Evolutionary conservation across 35 echinoderm and acorn worm species (phyloP), one percentile per base, ranked within the genome.

Genomic region (Ptychodera flava): DNA sequence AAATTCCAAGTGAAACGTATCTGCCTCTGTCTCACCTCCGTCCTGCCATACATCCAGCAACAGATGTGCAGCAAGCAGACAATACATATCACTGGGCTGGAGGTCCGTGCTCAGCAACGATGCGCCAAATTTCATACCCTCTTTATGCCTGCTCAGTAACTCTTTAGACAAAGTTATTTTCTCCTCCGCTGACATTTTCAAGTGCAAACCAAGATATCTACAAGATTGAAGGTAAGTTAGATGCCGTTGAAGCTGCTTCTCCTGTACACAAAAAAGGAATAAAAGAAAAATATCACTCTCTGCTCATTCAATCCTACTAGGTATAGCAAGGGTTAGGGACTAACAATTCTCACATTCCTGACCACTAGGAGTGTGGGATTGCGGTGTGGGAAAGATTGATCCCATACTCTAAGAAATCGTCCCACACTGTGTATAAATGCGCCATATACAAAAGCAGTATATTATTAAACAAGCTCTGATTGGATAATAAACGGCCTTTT

Each of bases 31-130:
- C 88, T 85, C 80, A 99, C 96, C 93, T 76, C 81, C 88, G 81
- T 92, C 88, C 29, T 94, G 84, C 96, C 93, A 94, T 1, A 94
- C 79, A 91, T 94, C 93, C n/a, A 92, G 45, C 1, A 99, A 88
- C 35, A 99, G 75, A 85, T 99, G 96, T 15, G 92, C 88, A 77
- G 96, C 96, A 84, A 99, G 82, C 37, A 99, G 78, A 31, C 94
- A 91, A 90, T 99, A 99, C 75, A 92, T 88, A 33, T 99, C 96
- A 28, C 89, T 86, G 87, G 89, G 92, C 85, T 99, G 96, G 35
- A 94, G 77, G 37, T 99, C 96, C 14, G 92, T 92, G 0, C 38
- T 36, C 10, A 99, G 88, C 0, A 92, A 83, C 0, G 89, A 76
- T 12, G 33, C 78, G 32, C 90, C 92, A 89, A 88, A 92, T 12